Evolutionary conservation across 1,140 invertebrate species (phyloP).

Genomic region (Dendrolimus punctatus): DNA sequence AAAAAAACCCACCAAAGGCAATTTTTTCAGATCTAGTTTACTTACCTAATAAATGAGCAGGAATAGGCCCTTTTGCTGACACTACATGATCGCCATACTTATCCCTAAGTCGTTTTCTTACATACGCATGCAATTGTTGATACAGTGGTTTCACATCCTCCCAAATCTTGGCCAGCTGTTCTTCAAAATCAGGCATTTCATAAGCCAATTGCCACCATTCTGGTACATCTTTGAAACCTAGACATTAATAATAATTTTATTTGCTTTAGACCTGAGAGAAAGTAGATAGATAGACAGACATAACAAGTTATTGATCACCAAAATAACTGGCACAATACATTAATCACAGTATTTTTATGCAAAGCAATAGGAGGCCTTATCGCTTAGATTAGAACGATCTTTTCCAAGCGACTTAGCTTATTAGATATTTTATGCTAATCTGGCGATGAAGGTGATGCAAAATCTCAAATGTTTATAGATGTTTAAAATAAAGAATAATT

Average conservation of each 20-base stretch:
- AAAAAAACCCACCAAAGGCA: too few species aligned
- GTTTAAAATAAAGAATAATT: too few species aligned
- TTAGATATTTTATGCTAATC: too few species aligned
- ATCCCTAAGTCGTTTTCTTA: constrained; percentile 80
- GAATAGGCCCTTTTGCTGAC: constrained; percentile 85
- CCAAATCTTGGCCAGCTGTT: constrained; percentile 71
- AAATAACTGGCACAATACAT: too few species aligned
- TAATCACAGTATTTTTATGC: too few species aligned
- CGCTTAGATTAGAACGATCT: too few species aligned
- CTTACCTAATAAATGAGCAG: constrained; percentile 89
- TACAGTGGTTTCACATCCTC: constrained; percentile 86
- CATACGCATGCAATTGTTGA: constrained; percentile 89
- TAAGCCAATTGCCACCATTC: constrained; percentile 71
- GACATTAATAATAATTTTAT: constrained; percentile 4
- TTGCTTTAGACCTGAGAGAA: neutral
- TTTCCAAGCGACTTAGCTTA: too few species aligned
- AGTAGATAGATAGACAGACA: too few species aligned
- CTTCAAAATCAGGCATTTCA: constrained; percentile 70
- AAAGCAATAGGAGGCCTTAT: too few species aligned
- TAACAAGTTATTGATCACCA: too few species aligned
- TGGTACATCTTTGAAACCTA: constrained; percentile 62
- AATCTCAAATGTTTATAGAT: too few species aligned
- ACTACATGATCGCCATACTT: constrained; percentile 82
- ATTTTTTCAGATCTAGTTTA: neutral
- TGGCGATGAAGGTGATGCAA: too few species aligned